Base-by-base conservation (phyloP, 2,113 vertebrate genomes). In the Chaenogobius annularis region DNA sequence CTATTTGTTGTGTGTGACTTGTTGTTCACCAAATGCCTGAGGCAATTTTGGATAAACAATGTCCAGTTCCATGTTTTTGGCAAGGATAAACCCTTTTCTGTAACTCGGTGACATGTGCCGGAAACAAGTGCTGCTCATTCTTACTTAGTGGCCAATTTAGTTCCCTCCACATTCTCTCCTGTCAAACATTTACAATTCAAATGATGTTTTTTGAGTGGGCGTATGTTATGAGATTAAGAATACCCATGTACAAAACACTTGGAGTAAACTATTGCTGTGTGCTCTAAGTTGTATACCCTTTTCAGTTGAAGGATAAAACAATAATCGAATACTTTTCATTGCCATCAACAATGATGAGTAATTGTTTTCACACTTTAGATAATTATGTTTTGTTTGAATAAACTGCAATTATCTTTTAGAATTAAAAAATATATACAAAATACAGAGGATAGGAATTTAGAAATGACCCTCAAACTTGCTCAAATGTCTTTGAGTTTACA, bases 101-200 rank as follows among this genome's bases (percentile, higher is more conserved):
- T 40, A 46, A 65, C n/a, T 46, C 61, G 59, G 55, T 47, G 20
- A 78, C 67, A 56, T 37, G 15, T 68, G 48, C 44, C 48, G 40
- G 13, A 73, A 74, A 69, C 78, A 66, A 43, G 35, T 37, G 15
- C 13, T 22, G 10, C 43, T 23, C 40, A 20, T 66, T 66, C 43
- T 47, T 13, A 46, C 40, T 23, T 66, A 23, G 43, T 47, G 47
- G 40, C 64, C 20, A 46, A 48, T 70, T 67, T 47, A 56, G 13
- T 47, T 80, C 61, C 50, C 9, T 37, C 66, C 63, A 40, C 72
- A 70, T 67, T 48, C 23, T 70, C 26, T 68, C 77, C 71, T 79
- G 82, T 73, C 83, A 83, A 76, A 68, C 82, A 82, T 83, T 86
- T 83, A 68, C 78, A 89, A 88, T 88, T 86, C 73, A 86, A 87